Conservation (phyloP, 2,113 vertebrate species). For the Oplegnathus fasciatus region DNA sequence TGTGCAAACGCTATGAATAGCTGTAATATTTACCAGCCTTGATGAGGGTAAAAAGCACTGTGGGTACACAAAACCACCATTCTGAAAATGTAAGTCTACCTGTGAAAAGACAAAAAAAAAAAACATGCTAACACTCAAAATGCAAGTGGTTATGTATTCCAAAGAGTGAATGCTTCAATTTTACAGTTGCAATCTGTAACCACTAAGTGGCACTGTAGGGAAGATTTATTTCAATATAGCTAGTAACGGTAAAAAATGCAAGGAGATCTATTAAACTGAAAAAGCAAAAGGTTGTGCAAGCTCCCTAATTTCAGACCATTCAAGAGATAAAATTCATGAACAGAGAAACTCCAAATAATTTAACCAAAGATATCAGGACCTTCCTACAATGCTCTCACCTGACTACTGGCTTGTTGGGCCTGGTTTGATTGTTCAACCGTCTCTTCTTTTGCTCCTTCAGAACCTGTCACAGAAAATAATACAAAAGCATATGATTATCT, state of each 20-base stretch:
- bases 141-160: neutral
- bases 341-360: neutral
- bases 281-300: no score
- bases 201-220: conserved; percentile 63
- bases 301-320: neutral
- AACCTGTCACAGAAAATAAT: conserved; percentile 52
- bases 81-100: conserved; percentile 51
- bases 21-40: conserved; percentile 73
- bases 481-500: neutral
- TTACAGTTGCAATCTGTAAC: conserved; percentile 23
- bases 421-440: neutral
- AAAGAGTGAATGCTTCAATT: neutral
- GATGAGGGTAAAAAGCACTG: conserved; percentile 81
- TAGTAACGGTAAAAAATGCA: neutral
- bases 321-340: neutral
- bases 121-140: neutral
- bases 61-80: conserved; percentile 68
- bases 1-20: conserved; percentile 13
- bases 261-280: neutral
- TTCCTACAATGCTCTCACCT: conserved; percentile 67
- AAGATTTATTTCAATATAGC: neutral
- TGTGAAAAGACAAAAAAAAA: conserved; percentile 52
- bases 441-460: conserved; percentile 46
- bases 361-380: neutral
- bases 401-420: conserved; percentile 24